phyloP scores from a whole-genome alignment of 2,113 vertebrate species.

The Cyprinodon brontotheroides region DNA sequence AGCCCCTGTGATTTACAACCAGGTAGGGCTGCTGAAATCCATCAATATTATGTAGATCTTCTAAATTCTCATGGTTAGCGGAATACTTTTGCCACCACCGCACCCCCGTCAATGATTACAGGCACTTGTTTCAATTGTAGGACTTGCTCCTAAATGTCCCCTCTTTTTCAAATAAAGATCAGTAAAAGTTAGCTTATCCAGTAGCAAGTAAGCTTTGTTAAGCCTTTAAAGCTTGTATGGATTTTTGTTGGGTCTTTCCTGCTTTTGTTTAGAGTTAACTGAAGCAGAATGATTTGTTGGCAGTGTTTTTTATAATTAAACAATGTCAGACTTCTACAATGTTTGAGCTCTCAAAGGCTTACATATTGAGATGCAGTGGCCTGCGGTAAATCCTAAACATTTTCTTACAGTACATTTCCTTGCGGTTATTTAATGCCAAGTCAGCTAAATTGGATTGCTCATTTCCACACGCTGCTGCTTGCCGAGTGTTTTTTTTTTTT shows the following conservation, averaged over 20 bases:
- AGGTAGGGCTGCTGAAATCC: constrained; percentile 4
- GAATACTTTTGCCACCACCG: no score
- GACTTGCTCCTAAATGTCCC: constrained; percentile 2
- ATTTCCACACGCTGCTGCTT: neutral
- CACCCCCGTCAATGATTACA: constrained; percentile 22
- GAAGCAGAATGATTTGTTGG: constrained; percentile 20
- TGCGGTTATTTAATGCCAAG: constrained; percentile 13
- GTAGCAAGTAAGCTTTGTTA: neutral
- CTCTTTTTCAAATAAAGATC: neutral
- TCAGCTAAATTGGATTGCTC: constrained; percentile 18
- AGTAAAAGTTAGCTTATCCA: neutral
- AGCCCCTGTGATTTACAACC: constrained; percentile 11
- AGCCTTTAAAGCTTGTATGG: constrained; percentile 24
- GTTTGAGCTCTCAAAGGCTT: constrained; percentile 23
- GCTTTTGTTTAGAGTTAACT: constrained; percentile 17
- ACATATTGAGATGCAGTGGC: neutral
- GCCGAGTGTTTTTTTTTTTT: neutral
- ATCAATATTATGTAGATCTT: constrained; percentile 24
- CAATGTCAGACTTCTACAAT: constrained; percentile 9
- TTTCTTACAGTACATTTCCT: neutral
- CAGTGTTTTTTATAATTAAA: constrained; percentile 27
- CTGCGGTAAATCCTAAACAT: constrained; percentile 24
- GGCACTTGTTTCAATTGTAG: constrained; percentile 31
- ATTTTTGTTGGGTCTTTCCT: constrained; percentile 47
- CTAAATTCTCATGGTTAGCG: constrained; percentile 3